Conservation (phyloP, 92 coral and sea anemone species). For the Isaurus tuberculatus region DNA sequence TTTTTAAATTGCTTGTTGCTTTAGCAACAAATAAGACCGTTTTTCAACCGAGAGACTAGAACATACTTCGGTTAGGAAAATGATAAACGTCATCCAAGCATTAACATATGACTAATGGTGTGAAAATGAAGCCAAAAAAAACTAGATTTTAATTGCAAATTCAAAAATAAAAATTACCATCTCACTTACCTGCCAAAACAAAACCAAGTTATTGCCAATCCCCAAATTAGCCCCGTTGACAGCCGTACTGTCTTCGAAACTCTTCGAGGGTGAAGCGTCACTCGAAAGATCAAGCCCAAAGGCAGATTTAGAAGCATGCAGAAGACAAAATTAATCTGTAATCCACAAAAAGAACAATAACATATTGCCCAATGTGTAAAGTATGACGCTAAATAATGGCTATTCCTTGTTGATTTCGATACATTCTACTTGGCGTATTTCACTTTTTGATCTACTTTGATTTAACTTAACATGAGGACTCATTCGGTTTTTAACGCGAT, state of each 20-base stretch:
- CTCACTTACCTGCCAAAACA: conserved; percentile 59
- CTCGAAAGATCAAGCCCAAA: conserved; percentile 44
- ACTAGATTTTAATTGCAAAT: not conserved
- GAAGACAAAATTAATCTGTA: conserved; percentile 45
- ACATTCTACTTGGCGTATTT: not conserved
- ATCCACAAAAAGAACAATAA: conserved; percentile 2
- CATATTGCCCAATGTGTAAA: not conserved
- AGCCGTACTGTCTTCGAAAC: conserved; percentile 51
- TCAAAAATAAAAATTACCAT: not conserved
- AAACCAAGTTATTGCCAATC: conserved; percentile 55
- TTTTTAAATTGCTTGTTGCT: not conserved
- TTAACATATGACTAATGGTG: not conserved
- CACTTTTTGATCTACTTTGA: not conserved
- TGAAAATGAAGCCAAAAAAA: not conserved
- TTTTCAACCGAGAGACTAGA: not conserved
- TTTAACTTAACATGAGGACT: not conserved
- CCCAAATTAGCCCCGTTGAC: conserved; percentile 47
- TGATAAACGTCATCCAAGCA: not conserved
- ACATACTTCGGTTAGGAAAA: not conserved
- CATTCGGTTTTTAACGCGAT: not conserved
- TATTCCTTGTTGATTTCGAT: not conserved
- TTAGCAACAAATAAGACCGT: not conserved
- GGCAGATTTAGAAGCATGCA: conserved; percentile 55
- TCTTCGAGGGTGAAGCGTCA: conserved; percentile 47
- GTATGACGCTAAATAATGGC: not conserved